Conservation (phyloP, 2,888 invertebrate genomes). For the Dastarcus helophoroides region DNA sequence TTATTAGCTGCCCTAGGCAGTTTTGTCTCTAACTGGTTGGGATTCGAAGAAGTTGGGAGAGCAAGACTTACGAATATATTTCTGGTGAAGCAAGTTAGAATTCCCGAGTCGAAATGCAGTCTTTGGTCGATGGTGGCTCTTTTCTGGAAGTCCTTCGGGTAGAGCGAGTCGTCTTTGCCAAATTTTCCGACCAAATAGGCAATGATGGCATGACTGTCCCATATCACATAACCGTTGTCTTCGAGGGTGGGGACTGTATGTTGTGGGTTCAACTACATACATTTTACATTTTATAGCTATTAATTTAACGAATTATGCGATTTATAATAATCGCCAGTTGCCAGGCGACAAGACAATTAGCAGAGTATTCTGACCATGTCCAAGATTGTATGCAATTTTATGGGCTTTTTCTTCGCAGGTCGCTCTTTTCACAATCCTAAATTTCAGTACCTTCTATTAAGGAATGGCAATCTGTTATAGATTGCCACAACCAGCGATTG, state of each 20-base stretch:
- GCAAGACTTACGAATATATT: not conserved
- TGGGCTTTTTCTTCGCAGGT: too few species aligned
- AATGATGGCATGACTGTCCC: slow-evolving; percentile 38
- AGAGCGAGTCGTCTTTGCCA: slow-evolving; percentile 39
- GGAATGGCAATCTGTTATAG: too few species aligned
- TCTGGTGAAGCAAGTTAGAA: slow-evolving; percentile 25
- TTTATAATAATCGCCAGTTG: too few species aligned
- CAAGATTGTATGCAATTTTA: too few species aligned
- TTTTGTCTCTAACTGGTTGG: too few species aligned
- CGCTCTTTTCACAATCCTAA: too few species aligned
- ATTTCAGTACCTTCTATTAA: too few species aligned
- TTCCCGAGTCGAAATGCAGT: slow-evolving; percentile 40
- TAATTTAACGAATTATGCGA: too few species aligned
- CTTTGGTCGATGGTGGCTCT: slow-evolving; percentile 42
- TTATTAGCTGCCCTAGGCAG: too few species aligned
- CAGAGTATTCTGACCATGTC: too few species aligned
- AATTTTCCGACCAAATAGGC: slow-evolving; percentile 43
- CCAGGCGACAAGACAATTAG: too few species aligned
- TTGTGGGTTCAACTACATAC: slow-evolving; percentile 29
- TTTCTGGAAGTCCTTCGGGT: slow-evolving; percentile 39
- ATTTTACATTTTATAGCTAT: not conserved
- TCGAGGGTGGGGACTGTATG: slow-evolving; percentile 45
- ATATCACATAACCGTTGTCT: slow-evolving; percentile 39
- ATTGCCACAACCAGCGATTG: too few species aligned
- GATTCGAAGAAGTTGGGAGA: not conserved